phyloP scores from a whole-genome alignment of 2,797 vertebrate species.

The Pipistrellus pipistrellus region DNA sequence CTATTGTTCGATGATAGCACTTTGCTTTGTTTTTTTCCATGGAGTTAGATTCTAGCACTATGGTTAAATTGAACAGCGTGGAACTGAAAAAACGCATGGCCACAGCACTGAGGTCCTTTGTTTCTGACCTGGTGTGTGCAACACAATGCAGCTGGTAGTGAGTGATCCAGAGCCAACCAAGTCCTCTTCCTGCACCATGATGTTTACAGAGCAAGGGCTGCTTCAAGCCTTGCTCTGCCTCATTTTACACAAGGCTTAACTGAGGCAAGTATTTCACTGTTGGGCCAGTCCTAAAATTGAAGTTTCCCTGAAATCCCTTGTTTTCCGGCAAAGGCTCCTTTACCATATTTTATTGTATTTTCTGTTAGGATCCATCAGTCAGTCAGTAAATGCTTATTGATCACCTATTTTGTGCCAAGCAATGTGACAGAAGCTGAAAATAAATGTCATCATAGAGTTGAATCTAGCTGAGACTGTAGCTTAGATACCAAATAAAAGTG shows the following conservation, averaged over 20 bases:
- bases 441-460: not conserved
- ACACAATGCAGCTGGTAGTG: too few relatives aligned
- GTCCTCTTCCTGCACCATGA: not conserved
- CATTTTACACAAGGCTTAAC: not conserved
- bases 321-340: not conserved
- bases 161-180: not conserved
- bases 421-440: not conserved
- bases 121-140: accelerated
- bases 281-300: not conserved
- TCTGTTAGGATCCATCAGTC: not conserved
- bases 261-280: too few relatives aligned
- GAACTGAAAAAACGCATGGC: accelerated
- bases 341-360: not conserved
- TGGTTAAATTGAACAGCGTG: not conserved
- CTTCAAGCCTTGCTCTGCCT: not conserved
- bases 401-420: not conserved
- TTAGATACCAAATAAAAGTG: not conserved
- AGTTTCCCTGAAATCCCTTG: not conserved
- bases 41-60: not conserved
- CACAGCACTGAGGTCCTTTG: accelerated
- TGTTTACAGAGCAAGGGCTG: not conserved
- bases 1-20: too few relatives aligned
- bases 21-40: not conserved
- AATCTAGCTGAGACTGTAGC: not conserved
- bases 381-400: not conserved